Evolutionary conservation across 2,113 vertebrate species (phyloP).

Genomic region (Sitta europaea): DNA sequence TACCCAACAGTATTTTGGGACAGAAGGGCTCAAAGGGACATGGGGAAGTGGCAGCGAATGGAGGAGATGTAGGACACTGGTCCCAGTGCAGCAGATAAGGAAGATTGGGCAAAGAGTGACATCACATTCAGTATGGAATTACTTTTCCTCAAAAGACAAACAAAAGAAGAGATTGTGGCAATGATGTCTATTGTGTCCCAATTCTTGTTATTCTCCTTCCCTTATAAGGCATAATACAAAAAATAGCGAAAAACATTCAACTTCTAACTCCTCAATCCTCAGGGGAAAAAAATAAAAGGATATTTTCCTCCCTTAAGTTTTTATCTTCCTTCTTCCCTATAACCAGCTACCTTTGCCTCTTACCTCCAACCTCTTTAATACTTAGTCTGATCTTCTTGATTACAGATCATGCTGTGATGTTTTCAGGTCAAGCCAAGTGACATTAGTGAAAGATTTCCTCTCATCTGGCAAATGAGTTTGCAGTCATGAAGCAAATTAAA

Average conservation of each 20-base stretch:
- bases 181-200: not conserved
- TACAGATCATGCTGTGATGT: not conserved
- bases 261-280: not conserved
- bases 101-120: not conserved
- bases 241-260: not conserved
- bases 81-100: not conserved
- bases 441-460: not conserved
- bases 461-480: not conserved
- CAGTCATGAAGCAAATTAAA: not conserved
- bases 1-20: not conserved
- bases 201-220: not conserved
- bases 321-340: not conserved
- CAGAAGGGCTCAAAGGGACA: not conserved
- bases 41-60: not conserved
- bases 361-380: not conserved
- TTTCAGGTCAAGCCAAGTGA: not conserved
- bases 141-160: not conserved
- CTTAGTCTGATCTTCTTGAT: not conserved
- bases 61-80: not conserved
- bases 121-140: not conserved
- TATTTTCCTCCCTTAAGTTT: not conserved
- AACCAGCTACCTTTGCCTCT: not conserved
- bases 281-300: rapidly evolving
- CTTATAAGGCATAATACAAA: not conserved
- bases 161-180: not conserved